Conservation (phyloP, 2,888 invertebrate species). For the Boloria selene region DNA sequence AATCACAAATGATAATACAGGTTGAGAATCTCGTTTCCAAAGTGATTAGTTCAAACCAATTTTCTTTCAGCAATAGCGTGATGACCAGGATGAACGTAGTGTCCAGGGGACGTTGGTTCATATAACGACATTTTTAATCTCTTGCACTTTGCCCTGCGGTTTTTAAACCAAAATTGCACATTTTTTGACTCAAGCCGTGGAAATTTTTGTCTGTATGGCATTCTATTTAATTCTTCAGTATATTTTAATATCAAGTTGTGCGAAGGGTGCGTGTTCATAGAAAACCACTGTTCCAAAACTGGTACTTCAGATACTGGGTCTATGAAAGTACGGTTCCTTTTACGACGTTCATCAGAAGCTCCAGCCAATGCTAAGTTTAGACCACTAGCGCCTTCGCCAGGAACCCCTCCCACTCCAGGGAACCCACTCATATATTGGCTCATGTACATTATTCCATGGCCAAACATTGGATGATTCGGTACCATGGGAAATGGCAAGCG, state of each 20-base stretch:
- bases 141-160: slow-evolving; percentile 98
- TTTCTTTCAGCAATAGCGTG: slow-evolving; percentile 81
- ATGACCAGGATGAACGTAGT: slow-evolving; percentile 81
- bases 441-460: slow-evolving; percentile 96
- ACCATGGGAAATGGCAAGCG: slow-evolving; percentile 89
- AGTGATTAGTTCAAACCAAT: slow-evolving; percentile 58
- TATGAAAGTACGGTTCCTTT: slow-evolving; percentile 98
- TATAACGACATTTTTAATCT: slow-evolving; percentile 95
- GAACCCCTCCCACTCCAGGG: slow-evolving; percentile 79
- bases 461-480: slow-evolving; percentile 92
- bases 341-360: slow-evolving; percentile 92
- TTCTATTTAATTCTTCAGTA: slow-evolving; percentile 97
- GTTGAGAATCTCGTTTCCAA: slow-evolving; percentile 12
- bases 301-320: slow-evolving; percentile 99
- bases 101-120: slow-evolving; percentile 86
- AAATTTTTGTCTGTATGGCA: slow-evolving; percentile 99
- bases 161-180: slow-evolving; percentile 99
- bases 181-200: slow-evolving; percentile 99
- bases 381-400: slow-evolving; percentile 82
- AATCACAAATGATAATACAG: slow-evolving; percentile 27
- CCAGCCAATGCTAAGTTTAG: slow-evolving; percentile 85
- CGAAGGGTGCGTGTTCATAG: slow-evolving; percentile 98
- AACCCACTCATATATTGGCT: slow-evolving; percentile 89
- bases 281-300: slow-evolving; percentile 96
- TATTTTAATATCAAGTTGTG: slow-evolving; percentile 98